Base-by-base conservation (phyloP, 2,113 vertebrate genomes). In the Lota lota region DNA sequence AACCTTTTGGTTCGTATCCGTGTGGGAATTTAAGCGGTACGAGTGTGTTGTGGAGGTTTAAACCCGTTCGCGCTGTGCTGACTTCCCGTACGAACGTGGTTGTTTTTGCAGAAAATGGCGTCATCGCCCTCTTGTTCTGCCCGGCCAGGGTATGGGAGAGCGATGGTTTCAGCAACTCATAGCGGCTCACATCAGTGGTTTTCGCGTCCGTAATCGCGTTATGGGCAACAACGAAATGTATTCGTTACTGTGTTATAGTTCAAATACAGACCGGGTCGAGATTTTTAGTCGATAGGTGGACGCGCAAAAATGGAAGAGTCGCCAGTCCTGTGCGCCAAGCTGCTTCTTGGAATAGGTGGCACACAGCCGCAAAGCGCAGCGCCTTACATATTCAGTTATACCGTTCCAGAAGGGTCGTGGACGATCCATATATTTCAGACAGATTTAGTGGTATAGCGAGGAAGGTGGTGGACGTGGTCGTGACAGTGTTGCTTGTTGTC, bases 41-140 rank as follows among this genome's bases (percentile, higher is more conserved):
- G 74, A 77, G 79, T 73, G 77, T 75, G 84, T 56, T 62, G 54
- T 61, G 57, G 64, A 72, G 66, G 77, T 72, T 63, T 75, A 73
- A 85, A 85, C 78, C 79, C 80, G 76, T 80, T 85, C 79, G 88
- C 80, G 88, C 86, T 70, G 83, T 70, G 83, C 85, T 86, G 28
- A 5, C 40, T 47, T 47, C 40, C 40, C 40, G 40, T 5, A 33
- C 83, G 87, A 90, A 83, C 90, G 68, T 86, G 90, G 85, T 88
- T 88, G 88, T 91, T 88, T 90, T 90, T 87, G 87, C 89, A 92
- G 91, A 92, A 93, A 93, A 93, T 93, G 92, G 92, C 92, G 92
- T 92, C 92, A 91, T 89, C 87, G 88, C 87, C 88, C 89, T 92
- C 89, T 92, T 88, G 88, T 87, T 89, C 83, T 89, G 89, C 81